phyloP scores from a whole-genome alignment of 2,113 vertebrate genomes.

The Lycaon pictus region DNA sequence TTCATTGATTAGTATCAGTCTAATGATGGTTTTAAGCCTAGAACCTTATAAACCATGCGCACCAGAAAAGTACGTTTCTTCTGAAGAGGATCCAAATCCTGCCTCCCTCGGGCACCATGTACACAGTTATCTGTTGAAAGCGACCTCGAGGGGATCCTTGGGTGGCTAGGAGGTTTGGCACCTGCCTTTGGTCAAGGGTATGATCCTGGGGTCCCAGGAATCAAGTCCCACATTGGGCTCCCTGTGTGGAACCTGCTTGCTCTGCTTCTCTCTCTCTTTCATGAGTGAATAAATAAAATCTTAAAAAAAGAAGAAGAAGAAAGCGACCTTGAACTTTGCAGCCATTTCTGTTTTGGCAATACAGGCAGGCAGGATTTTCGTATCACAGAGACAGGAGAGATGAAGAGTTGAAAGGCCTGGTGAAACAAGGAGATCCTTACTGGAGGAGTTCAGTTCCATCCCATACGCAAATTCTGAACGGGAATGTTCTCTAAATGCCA shows the following conservation, averaged over 20 bases:
- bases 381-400: neutral
- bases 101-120: neutral
- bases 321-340: neutral
- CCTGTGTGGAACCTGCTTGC: too few species aligned
- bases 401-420: neutral
- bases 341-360: neutral
- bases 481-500: conserved; percentile 24
- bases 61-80: neutral
- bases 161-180: too few species aligned
- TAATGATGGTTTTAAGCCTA: neutral
- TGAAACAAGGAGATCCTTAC: conserved; percentile 39
- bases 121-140: neutral
- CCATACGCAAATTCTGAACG: neutral
- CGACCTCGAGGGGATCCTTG: neutral
- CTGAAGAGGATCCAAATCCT: conserved; percentile 15
- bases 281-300: too few species aligned
- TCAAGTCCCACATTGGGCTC: too few species aligned
- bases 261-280: too few species aligned
- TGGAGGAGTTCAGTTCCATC: neutral
- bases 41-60: neutral
- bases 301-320: neutral
- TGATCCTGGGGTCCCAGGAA: too few species aligned
- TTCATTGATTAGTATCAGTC: neutral
- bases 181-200: too few species aligned
- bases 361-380: neutral